Percentiles rank a stretch among this genome's conserved stretches.
phyloP scores from a whole-genome alignment of 1,140 invertebrate species.

The Danaus plexippus region DNA sequence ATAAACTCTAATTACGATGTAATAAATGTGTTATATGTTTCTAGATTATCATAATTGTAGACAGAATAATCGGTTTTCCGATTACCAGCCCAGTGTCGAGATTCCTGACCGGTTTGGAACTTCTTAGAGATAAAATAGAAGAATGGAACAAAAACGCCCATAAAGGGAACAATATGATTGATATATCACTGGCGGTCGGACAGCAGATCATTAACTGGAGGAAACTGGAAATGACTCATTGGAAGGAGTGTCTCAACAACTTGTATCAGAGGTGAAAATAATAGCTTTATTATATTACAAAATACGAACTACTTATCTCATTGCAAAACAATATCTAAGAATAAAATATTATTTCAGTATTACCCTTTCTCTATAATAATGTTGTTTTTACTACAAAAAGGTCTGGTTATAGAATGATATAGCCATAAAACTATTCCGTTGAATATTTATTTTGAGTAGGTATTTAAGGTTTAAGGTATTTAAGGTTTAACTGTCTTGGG shows the following conservation, averaged over 20 bases:
- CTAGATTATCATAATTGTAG: constrained; percentile 78
- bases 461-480: too few species aligned
- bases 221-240: constrained; percentile 89
- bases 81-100: constrained; percentile 87
- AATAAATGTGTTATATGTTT: constrained; percentile 29
- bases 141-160: constrained; percentile 96
- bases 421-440: too few species aligned
- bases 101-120: constrained; percentile 91
- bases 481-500: neutral
- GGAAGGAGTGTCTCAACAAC: constrained; percentile 84
- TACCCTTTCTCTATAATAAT: too few species aligned
- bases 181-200: constrained; percentile 80
- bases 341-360: too few species aligned
- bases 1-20: too few species aligned
- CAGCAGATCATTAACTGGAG: constrained; percentile 92
- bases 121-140: constrained; percentile 86
- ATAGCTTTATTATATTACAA: too few species aligned
- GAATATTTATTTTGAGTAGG: too few species aligned
- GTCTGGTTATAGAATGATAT: too few species aligned
- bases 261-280: constrained; percentile 67
- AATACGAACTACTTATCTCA: too few species aligned
- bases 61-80: constrained; percentile 84
- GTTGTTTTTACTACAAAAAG: too few species aligned
- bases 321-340: too few species aligned
- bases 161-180: constrained; percentile 84